Conservation (phyloP, 2,113 vertebrate species). For the Andinoacara biseriatus region DNA sequence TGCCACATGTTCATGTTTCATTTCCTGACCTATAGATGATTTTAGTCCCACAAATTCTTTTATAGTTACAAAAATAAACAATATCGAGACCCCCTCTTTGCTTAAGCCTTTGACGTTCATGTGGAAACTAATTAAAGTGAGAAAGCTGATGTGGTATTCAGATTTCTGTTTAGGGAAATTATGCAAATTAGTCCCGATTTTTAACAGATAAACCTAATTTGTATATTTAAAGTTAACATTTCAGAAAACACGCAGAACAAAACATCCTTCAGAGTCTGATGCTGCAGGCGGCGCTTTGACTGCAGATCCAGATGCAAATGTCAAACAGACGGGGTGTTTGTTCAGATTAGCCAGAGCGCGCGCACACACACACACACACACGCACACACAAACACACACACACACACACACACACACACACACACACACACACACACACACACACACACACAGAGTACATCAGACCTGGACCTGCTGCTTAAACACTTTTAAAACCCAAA, state of each 20-base stretch:
- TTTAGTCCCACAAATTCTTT: not conserved
- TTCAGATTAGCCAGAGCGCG: conserved; percentile 1
- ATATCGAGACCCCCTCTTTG: not conserved
- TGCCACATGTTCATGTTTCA: not conserved
- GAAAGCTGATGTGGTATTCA: not conserved
- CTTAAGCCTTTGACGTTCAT: not conserved
- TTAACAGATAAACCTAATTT: not conserved
- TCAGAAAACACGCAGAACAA: not conserved
- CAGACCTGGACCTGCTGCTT: no score
- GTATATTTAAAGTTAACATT: not conserved
- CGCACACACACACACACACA: not conserved
- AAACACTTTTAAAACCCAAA: no score
- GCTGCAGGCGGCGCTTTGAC: not conserved
- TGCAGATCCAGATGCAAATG: conserved; percentile 25
- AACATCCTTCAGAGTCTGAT: not conserved
- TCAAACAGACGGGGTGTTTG: conserved; percentile 7
- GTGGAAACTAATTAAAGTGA: not conserved
- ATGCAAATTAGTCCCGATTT: not conserved
- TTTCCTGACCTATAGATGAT: not conserved
- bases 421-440: not conserved
- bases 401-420: not conserved
- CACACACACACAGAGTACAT: not conserved
- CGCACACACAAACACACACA: not conserved
- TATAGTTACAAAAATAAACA: not conserved
- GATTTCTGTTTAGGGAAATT: not conserved